Base-by-base conservation (phyloP, 2,888 invertebrate genomes). In the Acleris holmiana region DNA sequence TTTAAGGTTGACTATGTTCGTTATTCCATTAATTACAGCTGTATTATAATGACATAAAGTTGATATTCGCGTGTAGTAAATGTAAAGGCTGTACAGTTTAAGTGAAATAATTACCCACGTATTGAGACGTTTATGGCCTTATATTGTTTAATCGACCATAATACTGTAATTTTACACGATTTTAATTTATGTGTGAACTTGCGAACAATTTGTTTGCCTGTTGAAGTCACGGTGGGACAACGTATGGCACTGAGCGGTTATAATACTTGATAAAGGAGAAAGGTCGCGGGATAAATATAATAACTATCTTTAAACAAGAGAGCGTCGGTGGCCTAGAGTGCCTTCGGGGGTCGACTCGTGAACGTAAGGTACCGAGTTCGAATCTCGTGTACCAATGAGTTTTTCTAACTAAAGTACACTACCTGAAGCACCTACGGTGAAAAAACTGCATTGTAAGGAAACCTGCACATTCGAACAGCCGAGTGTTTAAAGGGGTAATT, bases 111-210 rank as follows among this genome's bases (percentile, higher is more conserved):
- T 49, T 49, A 17, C 5, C 23, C 49, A 62, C 29, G 25, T 29
- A 49, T 56, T 44, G 61, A 49, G 49, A 41, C 15, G 25, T 62
- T 56, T 44, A 50, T 41, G 44, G 25, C 55, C 29, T 40, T 29
- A 55, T 44, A 23, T 35, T 19, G 17, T 49, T 55, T 55, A 49
- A 55, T 40, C 18, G 44, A 17, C 40, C 29, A 29, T 41, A 55
- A 61, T 41, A 48, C 23, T 7, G 48, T 49, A 25, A 41, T 61
- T 41, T 49, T 29, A 50, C 19, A 48, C 23, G 40, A 48, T 18
- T 25, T 25, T 18, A 15, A 55, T 46, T 59, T 44, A 59, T 44
- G 41, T 2, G 17, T 17, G 41, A 25, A 25, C 5, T 13, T 46
- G 35, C 25, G 25, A 23, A 25, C 17, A 47, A 19, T 47, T 47